A percentile compares a stretch with the other conserved stretches of the same genome.
Conservation (phyloP, 2,797 vertebrate genomes). For the Nannoperca obscura region DNA sequence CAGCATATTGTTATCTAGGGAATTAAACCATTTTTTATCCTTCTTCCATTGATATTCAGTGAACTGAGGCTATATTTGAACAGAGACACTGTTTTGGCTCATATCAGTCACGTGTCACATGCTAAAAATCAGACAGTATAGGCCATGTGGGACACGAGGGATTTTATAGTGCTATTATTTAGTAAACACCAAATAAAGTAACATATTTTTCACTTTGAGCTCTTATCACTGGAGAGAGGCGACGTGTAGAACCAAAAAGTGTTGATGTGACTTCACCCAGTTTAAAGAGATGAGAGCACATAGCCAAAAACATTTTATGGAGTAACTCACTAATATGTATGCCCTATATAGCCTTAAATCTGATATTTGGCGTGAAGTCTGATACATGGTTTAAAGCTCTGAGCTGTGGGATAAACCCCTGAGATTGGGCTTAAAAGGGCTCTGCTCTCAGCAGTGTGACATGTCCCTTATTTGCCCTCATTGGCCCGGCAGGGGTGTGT, state of each 20-base stretch:
- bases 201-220: conserved; percentile 1
- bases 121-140: conserved; percentile 33
- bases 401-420: conserved; percentile 68
- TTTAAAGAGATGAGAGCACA: conserved; percentile 3
- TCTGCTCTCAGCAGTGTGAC: conserved; percentile 57
- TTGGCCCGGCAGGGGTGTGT: conserved; percentile 39
- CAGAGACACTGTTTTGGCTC: conserved; percentile 20
- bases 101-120: conserved; percentile 27
- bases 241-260: not conserved
- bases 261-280: conserved; percentile 4
- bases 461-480: conserved; percentile 57
- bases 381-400: conserved; percentile 58
- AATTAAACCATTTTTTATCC: not conserved
- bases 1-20: not conserved
- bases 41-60: not conserved
- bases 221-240: not conserved
- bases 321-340: conserved; percentile 12
- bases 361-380: conserved; percentile 56
- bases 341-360: conserved; percentile 49
- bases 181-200: conserved; percentile 9
- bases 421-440: conserved; percentile 59
- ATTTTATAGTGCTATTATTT: conserved; percentile 12
- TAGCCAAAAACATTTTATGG: not conserved
- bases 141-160: not conserved
- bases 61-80: conserved; percentile 24